Percentiles rank a stretch among this genome's conserved stretches.
These are phyloP conservation scores for Albula goreensis DNA, from an alignment of 2,113 vertebrate genomes.

Conservation along the genomic window DNA sequence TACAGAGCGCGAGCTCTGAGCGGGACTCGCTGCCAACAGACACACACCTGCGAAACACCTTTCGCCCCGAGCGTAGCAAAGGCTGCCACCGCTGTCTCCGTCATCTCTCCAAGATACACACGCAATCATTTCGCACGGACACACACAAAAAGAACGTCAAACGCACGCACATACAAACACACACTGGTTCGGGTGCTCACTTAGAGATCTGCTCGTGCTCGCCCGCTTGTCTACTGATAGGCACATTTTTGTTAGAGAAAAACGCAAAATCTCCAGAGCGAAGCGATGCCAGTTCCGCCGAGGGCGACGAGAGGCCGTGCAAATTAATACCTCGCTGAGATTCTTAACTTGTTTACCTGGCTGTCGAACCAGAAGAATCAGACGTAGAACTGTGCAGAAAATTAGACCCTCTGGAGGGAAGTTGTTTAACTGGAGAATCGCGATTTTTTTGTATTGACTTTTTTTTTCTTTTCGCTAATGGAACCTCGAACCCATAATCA, in stretches of 20 bases:
- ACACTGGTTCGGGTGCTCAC: neutral
- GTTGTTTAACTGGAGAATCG: neutral
- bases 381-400: constrained; percentile 19
- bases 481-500: too few species aligned
- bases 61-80: constrained; percentile 53
- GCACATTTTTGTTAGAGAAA: neutral
- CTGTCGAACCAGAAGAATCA: neutral
- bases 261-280: constrained; percentile 12
- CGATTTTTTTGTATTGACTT: neutral
- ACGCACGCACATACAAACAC: neutral
- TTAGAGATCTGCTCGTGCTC: neutral
- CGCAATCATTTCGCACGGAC: constrained; percentile 16
- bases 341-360: constrained; percentile 38
- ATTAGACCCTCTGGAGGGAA: constrained; percentile 10
- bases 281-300: constrained; percentile 49
- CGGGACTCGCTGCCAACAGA: constrained; percentile 62
- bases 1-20: constrained; percentile 60
- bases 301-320: constrained; percentile 48
- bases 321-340: constrained; percentile 48
- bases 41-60: constrained; percentile 66
- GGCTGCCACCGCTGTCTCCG: constrained; percentile 32
- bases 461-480: too few species aligned
- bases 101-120: constrained; percentile 29
- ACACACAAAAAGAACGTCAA: neutral
- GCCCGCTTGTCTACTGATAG: neutral